Base-by-base conservation (phyloP, 2,113 vertebrate genomes). In the Saguinus imperator region DNA sequence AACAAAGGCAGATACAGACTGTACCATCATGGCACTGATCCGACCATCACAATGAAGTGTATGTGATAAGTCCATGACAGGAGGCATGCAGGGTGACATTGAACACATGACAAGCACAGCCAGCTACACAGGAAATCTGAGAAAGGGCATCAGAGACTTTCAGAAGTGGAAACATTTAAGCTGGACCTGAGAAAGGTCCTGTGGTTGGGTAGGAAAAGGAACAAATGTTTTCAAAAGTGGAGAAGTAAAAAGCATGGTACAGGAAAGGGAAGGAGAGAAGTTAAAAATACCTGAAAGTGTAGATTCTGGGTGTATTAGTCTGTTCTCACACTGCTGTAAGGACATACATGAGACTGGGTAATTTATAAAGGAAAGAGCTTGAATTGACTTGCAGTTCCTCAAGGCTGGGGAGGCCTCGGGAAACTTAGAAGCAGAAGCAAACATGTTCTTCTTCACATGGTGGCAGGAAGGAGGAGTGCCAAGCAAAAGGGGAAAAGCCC, bases 91-190 rank as follows among this genome's bases (percentile, higher is more conserved):
- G 3, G 29, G 12, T n/a, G 29, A 61, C 17, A 73, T 40, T 5
- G n/a, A 57, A 5, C 86, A 48, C 10, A 1, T 13, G 48, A 37
- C 8, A 37, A 8, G 35, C 5, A 1, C 1, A 35, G 1, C 11
- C 48, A 48, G 6, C 6, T 52, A 32, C 27, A 14, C 1, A 25
- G 45, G 27, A 50, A 11, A 43, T 40, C 21, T 1, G 5, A 52
- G 48, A 61, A 37, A 87, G 32, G 32, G 6, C 10, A 0, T 70
- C 20, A 1, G 17, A 75, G 29, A 18, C 57, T 85, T 84, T 72
- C 82, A 89, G 37, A 73, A 57, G 21, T 77, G 52, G 75, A 77
- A 35, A 58, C 7, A 4, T 21, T 35, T 58, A 23, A 81, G 6
- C 17, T 21, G 79, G 75, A 9, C 32, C 23, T 52, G 12, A 73